These are phyloP conservation scores for Gorsachius goisagi DNA, from an alignment of 2,113 vertebrate species.

Conservation along the genomic window DNA sequence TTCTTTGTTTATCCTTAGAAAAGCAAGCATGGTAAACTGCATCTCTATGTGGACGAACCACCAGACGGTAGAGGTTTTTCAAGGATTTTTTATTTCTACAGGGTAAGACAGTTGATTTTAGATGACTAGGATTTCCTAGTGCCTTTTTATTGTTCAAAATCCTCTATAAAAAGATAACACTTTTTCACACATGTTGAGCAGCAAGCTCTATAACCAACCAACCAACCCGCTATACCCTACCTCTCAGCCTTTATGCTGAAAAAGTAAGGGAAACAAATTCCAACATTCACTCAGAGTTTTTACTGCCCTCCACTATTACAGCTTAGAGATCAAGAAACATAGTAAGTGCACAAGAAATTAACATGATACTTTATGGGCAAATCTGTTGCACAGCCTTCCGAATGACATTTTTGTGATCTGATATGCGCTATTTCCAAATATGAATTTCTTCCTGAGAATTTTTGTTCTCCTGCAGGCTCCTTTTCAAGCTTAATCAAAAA, in stretches of 20 bases:
- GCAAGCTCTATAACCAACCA: not conserved
- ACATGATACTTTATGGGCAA: not conserved
- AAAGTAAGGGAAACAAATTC: not conserved
- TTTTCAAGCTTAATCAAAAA: not conserved
- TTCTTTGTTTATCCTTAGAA: constrained; percentile 86
- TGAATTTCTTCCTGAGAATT: not conserved
- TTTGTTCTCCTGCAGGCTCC: not conserved
- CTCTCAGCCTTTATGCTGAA: not conserved
- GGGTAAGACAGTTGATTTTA: not conserved
- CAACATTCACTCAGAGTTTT: not conserved
- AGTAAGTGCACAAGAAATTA: not conserved
- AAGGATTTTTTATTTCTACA: constrained; percentile 87
- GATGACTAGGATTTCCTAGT: not conserved
- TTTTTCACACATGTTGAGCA: not conserved
- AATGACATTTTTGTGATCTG: not conserved
- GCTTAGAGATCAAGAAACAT: not conserved
- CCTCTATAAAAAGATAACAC: not conserved
- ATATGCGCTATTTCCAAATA: not conserved
- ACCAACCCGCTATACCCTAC: not conserved
- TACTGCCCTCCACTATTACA: not conserved
- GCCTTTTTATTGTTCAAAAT: not conserved
- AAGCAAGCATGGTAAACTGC: constrained; percentile 91
- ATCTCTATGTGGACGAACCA: constrained; percentile 90
- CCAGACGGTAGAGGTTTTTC: constrained; percentile 86
- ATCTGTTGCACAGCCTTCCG: not conserved